Evolutionary conservation across 1,140 invertebrate genomes (phyloP), one percentile per base, ranked within the genome.

Genomic region (Drosophila ohnishii): DNA sequence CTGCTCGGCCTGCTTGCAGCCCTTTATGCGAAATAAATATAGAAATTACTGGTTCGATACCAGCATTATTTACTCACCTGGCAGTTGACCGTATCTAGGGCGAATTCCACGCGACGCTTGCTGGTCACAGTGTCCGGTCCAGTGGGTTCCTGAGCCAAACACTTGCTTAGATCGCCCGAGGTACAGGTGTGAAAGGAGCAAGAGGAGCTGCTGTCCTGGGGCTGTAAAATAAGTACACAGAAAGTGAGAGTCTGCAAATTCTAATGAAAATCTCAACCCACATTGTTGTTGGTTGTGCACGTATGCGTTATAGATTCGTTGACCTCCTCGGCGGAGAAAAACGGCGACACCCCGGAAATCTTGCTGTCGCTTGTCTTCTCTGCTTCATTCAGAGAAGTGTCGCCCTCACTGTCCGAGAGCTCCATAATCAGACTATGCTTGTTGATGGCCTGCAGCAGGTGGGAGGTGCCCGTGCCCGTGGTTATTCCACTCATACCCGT

Each of bases 341-440:
- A 93, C 2, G 92, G 92, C 4, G 89, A 91, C 5, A 93, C 88
- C 0, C 93, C 93, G 34, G 92, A 93, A 22, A 93, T 87, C 60
- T 87, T 89, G 44, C 91, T 91, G 40, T 91, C 90, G 32, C 76
- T 90, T 2, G 81, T 82, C 37, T 80, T 89, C 19, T 91, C 90
- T 0, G 76, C 78, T 60, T 90, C 90, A 14, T 81, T 91, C 0
- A 90, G 57, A 7, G 84, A 90, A 5, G 90, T 83, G 59, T 92
- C 90, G 3, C 80, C 83, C 61, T 92, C 90, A 58, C 90, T 91
- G 61, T 91, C 90, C 0, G 90, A 90, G 0, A 86, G 90, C 71
- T 91, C 90, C 86, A 82, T 86, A 22, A 78, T 75, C 5, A 75
- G 44, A 67, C 89, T 87, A 5, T 91, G 90, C 63, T 87, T 90